Conservation (phyloP, 2,888 invertebrate species). For the Epinotia nisella region DNA sequence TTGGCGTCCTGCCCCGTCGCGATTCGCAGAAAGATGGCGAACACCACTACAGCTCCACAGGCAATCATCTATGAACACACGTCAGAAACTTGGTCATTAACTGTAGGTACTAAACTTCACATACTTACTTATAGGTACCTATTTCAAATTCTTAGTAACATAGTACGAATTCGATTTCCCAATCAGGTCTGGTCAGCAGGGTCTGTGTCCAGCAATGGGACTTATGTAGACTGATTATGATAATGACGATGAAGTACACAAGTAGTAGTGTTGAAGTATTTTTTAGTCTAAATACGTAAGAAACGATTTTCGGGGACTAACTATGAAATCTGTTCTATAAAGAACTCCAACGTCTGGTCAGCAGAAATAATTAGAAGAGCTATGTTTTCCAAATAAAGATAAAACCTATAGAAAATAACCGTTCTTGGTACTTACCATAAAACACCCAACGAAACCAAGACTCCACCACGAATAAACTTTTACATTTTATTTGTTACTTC, state of each 20-base stretch:
- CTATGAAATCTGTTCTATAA: no score
- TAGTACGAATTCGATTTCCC: not conserved
- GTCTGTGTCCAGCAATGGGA: no score
- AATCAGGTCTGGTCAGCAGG: not conserved
- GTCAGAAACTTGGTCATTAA: not conserved
- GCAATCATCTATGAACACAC: slow-evolving; percentile 48
- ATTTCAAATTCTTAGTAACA: not conserved
- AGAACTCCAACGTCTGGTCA: no score
- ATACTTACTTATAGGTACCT: not conserved
- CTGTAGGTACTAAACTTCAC: no score
- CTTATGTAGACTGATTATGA: no score
- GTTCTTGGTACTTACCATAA: slow-evolving; percentile 1
- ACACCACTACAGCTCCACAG: slow-evolving; percentile 8
- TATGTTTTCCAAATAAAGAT: not conserved
- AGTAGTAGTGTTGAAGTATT: no score
- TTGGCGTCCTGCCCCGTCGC: slow-evolving; percentile 59
- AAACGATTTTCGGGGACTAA: no score
- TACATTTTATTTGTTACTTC: not conserved
- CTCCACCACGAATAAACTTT: not conserved
- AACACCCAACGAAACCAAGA: not conserved
- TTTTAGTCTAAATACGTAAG: no score
- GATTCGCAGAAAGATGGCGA: slow-evolving; percentile 46
- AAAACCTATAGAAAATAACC: not conserved
- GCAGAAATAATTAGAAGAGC: not conserved
- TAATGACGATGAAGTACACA: no score